Conservation (phyloP, 2,888 invertebrate genomes). For the Cataglyphis altisquamis region DNA sequence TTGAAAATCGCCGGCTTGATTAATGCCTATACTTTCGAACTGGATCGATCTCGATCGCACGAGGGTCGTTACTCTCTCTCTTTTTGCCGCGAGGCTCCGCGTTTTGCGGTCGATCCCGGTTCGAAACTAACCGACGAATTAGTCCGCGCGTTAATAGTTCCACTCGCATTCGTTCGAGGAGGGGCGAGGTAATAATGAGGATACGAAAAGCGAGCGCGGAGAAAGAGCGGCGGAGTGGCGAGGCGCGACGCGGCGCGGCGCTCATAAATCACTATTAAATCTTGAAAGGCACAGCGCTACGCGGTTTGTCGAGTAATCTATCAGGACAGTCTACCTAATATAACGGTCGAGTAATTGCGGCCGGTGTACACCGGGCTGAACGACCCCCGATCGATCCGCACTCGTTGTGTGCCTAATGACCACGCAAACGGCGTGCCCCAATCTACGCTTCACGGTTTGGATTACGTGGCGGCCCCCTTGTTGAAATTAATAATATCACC, state of each 20-base stretch:
- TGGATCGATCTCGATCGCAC: slow-evolving; percentile 28
- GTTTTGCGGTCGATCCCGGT: background rate
- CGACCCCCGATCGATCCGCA: slow-evolving; percentile 78
- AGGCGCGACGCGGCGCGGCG: slow-evolving; percentile 32
- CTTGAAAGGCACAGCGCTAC: slow-evolving; percentile 78
- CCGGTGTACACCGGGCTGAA: slow-evolving; percentile 67
- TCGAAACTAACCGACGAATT: slow-evolving; percentile 37
- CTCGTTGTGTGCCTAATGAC: slow-evolving; percentile 72
- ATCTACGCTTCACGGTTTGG: slow-evolving; percentile 53
- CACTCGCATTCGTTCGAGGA: background rate
- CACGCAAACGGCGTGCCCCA: slow-evolving; percentile 65
- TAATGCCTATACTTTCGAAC: slow-evolving; percentile 29
- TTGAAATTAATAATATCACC: slow-evolving; percentile 70
- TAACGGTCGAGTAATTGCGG: slow-evolving; percentile 77
- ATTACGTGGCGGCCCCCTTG: slow-evolving; percentile 21
- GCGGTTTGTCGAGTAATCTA: slow-evolving; percentile 82
- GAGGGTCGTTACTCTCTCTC: background rate
- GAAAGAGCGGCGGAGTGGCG: slow-evolving; percentile 16
- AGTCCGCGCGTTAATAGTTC: slow-evolving; percentile 35
- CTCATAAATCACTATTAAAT: slow-evolving; percentile 84
- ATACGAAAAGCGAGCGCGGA: background rate
- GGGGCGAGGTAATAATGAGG: slow-evolving; percentile 35
- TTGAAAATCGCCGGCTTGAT: slow-evolving; percentile 24
- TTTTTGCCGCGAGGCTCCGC: background rate
- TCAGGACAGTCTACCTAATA: slow-evolving; percentile 78